Evolutionary conservation across 2,113 vertebrate genomes (phyloP), one percentile per base, ranked within the genome.

Genomic region (Calypte anna): DNA sequence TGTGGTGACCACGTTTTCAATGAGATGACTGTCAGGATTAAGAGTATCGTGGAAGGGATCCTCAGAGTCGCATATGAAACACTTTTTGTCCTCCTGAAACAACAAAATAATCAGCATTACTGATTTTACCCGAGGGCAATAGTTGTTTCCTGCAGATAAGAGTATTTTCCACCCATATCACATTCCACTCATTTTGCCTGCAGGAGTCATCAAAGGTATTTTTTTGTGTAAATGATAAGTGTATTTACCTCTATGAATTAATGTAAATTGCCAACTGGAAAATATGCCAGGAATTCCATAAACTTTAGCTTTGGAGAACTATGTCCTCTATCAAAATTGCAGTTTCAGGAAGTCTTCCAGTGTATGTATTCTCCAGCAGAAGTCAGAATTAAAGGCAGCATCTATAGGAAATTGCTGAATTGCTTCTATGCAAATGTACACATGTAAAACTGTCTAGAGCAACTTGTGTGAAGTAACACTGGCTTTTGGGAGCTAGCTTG

Each of bases 71-170:
- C 99, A 99, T 44, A 97, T 96, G 93, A 99, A 99, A 97, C 99
- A 99, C 91, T 99, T 99, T 97, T 99, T 99, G 97, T 99, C 99
- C 95, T 99, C 99, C 99, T 99, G 96, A 93, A 98, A 98, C 82
- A 80, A 97, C 94, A 92, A 51, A 64, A 82, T 40, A 96, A 68
- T 87, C 93, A 78, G 55, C 55, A 85, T 96, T 88, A 77, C 94
- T 53, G 78, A 94, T 97, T 95, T 66, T 48, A 90, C 68, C 66
- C 20, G 6, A 36, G 76, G 72, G 90, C 82, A 94, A 90, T 82
- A 78, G 64, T 84, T 94, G 95, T 40, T 97, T 96, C 95, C 91
- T 96, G 93, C 57, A 95, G 95, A 96, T 96, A 97, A 96, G 90
- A 38, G 27, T 14, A 81, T 75, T 96, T 96, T 94, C 85, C 80